phyloP scores from a whole-genome alignment of 2,888 invertebrate species.

The Zonitis immaculata region DNA sequence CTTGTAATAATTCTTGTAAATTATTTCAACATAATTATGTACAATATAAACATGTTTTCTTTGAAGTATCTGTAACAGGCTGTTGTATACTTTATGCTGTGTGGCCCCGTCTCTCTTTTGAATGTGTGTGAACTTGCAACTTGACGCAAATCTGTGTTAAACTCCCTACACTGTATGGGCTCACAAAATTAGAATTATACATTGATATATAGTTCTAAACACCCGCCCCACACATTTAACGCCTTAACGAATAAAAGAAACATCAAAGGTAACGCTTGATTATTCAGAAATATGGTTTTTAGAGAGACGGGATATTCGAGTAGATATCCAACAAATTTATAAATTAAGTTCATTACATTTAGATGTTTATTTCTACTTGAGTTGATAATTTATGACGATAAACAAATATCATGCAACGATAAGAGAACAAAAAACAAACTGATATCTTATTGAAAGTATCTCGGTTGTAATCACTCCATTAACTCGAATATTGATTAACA shows the following conservation, averaged over 20 bases:
- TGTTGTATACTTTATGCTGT: conserved; percentile 15
- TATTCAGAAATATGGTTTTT: background rate
- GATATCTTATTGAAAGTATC: no score
- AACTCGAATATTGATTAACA: no score
- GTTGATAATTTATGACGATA: no score
- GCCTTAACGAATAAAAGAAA: conserved; percentile 15
- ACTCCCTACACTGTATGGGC: conserved; percentile 22
- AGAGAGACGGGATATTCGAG: no score
- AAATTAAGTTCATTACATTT: no score
- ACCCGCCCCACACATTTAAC: no score
- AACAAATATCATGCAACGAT: no score
- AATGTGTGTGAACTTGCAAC: conserved; percentile 13
- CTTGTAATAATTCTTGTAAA: conserved; percentile 1
- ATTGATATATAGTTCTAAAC: conserved; percentile 8
- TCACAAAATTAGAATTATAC: conserved; percentile 14
- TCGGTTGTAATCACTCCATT: no score
- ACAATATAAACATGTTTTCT: conserved; percentile 7
- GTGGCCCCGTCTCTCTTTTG: conserved; percentile 9
- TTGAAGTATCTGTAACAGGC: conserved; percentile 18
- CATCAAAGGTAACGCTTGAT: conserved; percentile 3
- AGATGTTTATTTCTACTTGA: no score
- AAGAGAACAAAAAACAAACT: no score
- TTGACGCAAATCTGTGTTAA: conserved; percentile 22
- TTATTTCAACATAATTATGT: conserved; percentile 2
- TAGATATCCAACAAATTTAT: no score